Evolutionary conservation across 2,888 invertebrate species (phyloP), one percentile per base, ranked within the genome.

Genomic region (Cremastobaeus sp.): DNA sequence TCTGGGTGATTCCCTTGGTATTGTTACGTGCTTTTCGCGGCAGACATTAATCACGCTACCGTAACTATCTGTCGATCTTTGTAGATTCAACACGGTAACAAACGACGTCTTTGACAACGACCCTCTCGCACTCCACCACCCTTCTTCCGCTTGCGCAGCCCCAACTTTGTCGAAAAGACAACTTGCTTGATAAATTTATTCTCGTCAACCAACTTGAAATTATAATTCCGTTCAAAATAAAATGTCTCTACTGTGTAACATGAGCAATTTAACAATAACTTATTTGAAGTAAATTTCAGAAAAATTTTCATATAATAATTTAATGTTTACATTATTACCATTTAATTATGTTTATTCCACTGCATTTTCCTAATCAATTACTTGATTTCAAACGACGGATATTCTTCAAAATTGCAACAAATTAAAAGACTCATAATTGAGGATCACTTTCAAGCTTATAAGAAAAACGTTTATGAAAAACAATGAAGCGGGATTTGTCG

Each of bases 1-100:
- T 47, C 62, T 57, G 66, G 37, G 39, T 39, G 47, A 70, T 48
- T 60, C 48, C 62, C 55, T 48, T 17, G 50, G 71, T 50, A 71
- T 71, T 71, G 71, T 71, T 71, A 71, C 50, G 71, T 52, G 71
- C 59, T 32, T 52, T 72, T 65, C 71, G 65, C 52, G 59, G 59
- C 52, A 64, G 64, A 72, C 79, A 77, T 78, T 79, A 78, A 79
- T 77, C 79, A 78, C 66, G 57, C 48, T 35, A 55, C 65, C 79
- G 78, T 78, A 79, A 79, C 79, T 77, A 78, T 79, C 79, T 62
- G 71, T 48, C 76, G 72, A 78, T 78, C 78, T 78, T 64, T 52
- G 62, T 68, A 71, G 66, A 75, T 66, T 60, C 68, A 65, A 75
- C 50, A 45, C 20, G 62, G 66, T 55, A 70, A 66, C 71, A 75